Percentiles rank a stretch among this genome's conserved stretches.
phyloP scores from a whole-genome alignment of 2,888 invertebrate species.

The Catocala fraxini region DNA sequence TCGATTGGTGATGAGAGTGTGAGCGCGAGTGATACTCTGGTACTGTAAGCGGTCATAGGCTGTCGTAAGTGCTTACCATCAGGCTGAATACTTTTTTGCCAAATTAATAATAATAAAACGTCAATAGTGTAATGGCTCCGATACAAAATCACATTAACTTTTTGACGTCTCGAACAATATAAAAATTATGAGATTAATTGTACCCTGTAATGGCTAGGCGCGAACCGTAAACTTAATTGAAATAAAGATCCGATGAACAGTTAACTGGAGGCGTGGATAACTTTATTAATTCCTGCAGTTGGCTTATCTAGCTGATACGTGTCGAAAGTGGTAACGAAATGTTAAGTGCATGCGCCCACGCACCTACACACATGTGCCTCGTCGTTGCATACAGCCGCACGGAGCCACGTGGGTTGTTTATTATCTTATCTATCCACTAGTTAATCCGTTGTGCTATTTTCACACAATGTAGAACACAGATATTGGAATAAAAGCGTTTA shows the following conservation, averaged over 20 bases:
- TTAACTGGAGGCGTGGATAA: conserved; percentile 62
- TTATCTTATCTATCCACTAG: conserved; percentile 79
- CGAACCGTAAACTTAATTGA: conserved; percentile 17
- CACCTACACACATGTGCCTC: conserved; percentile 35
- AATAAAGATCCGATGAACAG: conserved; percentile 43
- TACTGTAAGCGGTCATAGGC: too few species aligned
- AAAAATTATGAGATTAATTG: too few species aligned
- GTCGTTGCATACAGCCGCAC: conserved; percentile 27
- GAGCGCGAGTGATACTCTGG: too few species aligned
- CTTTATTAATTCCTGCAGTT: conserved; percentile 69
- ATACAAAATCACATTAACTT: too few species aligned
- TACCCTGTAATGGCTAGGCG: conserved; percentile 7
- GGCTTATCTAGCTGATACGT: conserved; percentile 67
- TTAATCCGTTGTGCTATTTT: conserved; percentile 76
- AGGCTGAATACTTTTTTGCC: too few species aligned
- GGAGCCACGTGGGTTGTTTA: conserved; percentile 73
- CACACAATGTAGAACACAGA: conserved; percentile 67
- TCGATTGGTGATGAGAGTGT: too few species aligned
- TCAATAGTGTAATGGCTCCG: too few species aligned
- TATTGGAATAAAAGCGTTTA: conserved; percentile 64
- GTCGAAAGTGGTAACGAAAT: conserved; percentile 76
- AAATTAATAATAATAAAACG: too few species aligned
- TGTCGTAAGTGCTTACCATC: too few species aligned
- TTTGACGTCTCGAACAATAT: too few species aligned
- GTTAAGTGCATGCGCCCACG: conserved; percentile 77